These are phyloP conservation scores for Phaenicophaeus curvirostris DNA, from an alignment of 2,797 vertebrate genomes.

Conservation along the genomic window DNA sequence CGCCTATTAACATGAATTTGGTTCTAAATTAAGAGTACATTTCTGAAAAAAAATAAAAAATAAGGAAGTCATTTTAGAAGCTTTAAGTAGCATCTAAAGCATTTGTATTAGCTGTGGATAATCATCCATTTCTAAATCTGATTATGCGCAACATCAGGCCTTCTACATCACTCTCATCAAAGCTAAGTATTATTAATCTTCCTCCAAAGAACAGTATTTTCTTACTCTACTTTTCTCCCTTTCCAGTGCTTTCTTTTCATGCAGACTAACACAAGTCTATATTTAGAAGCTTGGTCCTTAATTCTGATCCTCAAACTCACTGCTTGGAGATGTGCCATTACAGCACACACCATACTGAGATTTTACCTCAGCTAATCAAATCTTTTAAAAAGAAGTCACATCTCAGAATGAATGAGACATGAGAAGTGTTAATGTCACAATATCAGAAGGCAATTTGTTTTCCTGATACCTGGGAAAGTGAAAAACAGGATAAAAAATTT, in stretches of 20 bases:
- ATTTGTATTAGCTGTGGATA: neutral
- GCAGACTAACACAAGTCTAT: neutral
- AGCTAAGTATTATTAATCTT: neutral
- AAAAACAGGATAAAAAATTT: neutral
- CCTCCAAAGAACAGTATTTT: neutral
- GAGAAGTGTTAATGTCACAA: neutral
- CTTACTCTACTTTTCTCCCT: neutral
- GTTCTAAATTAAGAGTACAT: neutral
- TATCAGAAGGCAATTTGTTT: neutral
- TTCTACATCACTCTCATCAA: neutral
- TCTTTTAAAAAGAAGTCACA: neutral
- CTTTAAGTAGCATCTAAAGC: neutral
- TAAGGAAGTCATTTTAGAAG: neutral
- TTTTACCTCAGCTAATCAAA: neutral
- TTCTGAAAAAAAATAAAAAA: neutral
- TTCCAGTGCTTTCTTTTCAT: neutral
- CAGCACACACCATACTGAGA: rapidly evolving
- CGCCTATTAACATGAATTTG: neutral
- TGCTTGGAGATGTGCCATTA: neutral
- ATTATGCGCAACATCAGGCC: neutral
- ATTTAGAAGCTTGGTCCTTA: neutral
- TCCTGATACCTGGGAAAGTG: neutral
- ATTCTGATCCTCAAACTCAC: neutral
- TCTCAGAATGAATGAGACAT: neutral
- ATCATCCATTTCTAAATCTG: neutral